A percentile compares a stretch with the other conserved stretches of the same genome.
phyloP scores from a whole-genome alignment of 2,797 vertebrate genomes.

The Diceros bicornis region DNA sequence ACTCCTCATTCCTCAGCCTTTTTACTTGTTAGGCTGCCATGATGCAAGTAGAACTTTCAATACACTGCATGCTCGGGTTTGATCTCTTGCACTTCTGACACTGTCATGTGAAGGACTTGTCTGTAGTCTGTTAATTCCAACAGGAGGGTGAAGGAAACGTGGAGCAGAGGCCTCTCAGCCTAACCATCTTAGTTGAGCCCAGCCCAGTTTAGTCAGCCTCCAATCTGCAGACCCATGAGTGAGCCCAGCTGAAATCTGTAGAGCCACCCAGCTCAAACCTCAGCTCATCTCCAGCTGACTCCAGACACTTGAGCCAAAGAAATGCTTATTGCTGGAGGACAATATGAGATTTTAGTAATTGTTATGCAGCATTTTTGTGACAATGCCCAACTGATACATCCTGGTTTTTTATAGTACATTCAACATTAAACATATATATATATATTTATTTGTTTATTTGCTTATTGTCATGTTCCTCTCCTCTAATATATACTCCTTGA shows the following conservation, averaged over 20 bases:
- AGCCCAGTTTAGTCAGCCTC: background rate
- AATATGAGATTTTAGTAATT: background rate
- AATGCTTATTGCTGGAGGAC: background rate
- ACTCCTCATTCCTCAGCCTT: background rate
- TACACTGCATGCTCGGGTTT: background rate
- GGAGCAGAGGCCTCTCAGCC: too few relatives aligned
- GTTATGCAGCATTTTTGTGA: background rate
- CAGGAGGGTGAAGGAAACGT: background rate
- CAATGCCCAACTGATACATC: background rate
- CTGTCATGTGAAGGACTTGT: background rate
- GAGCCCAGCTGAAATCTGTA: background rate
- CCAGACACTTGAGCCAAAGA: background rate
- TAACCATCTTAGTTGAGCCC: background rate
- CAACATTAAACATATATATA: background rate
- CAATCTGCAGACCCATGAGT: background rate
- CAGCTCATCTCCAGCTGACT: background rate
- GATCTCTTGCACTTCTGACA: background rate
- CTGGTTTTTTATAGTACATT: background rate
- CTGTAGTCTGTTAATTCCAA: background rate
- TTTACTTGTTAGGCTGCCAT: background rate
- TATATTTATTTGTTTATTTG: background rate
- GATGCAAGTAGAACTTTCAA: background rate
- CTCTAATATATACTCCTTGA: background rate
- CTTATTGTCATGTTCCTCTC: background rate
- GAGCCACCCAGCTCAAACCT: background rate